Conservation (phyloP, 2,888 invertebrate species). For the Isoperla grammatica region DNA sequence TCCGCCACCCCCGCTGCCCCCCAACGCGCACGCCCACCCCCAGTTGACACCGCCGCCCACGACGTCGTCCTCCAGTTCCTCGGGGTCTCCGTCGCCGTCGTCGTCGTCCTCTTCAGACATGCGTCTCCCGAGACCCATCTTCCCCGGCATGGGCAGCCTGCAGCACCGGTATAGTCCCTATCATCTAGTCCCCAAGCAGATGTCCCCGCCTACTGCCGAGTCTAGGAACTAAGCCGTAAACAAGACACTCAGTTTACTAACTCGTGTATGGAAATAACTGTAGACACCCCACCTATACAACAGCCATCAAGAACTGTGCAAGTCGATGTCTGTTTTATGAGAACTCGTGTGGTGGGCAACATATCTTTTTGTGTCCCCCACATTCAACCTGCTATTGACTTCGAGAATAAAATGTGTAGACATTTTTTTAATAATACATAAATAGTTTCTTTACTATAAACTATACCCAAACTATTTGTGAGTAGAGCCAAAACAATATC, state of each 20-base stretch:
- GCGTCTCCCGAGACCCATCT: slow-evolving; percentile 45
- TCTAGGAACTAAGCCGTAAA: slow-evolving; percentile 19
- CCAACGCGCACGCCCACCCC: slow-evolving; percentile 34
- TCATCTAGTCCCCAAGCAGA: slow-evolving; percentile 31
- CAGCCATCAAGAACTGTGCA: too few relatives aligned
- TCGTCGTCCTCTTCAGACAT: slow-evolving; percentile 44
- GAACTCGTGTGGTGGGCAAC: too few relatives aligned
- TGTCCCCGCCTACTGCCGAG: slow-evolving; percentile 24
- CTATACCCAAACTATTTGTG: not conserved
- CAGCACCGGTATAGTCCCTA: slow-evolving; percentile 47
- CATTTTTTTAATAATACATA: too few relatives aligned
- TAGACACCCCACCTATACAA: not conserved
- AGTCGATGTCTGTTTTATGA: too few relatives aligned
- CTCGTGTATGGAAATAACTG: not conserved
- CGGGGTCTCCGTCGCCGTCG: slow-evolving; percentile 50
- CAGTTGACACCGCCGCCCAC: slow-evolving; percentile 43
- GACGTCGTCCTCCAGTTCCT: slow-evolving; percentile 53
- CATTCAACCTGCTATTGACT: too few relatives aligned
- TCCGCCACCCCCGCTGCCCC: slow-evolving; percentile 36
- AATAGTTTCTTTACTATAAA: too few relatives aligned
- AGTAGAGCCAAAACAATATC: slow-evolving; percentile 11
- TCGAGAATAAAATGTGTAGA: too few relatives aligned
- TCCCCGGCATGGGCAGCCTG: slow-evolving; percentile 39
- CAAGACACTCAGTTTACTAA: too few relatives aligned
- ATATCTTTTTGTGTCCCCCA: too few relatives aligned